Conservation (phyloP, 2,888 invertebrate species). For the Chrysopilus asiliformis region DNA sequence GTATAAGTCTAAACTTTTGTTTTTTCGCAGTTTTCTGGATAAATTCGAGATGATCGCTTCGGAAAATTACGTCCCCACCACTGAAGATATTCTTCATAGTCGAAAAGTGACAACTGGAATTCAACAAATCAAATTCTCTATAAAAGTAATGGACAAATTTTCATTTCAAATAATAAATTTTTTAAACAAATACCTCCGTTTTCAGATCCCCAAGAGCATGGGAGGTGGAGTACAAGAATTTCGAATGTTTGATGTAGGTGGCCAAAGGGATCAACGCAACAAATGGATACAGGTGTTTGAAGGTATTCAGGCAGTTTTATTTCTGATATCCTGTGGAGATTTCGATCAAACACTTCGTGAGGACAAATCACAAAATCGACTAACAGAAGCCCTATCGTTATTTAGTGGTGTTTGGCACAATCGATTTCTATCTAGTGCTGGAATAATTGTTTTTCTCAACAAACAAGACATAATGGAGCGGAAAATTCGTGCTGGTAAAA, state of each 20-base stretch:
- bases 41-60: constrained; percentile 51
- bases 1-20: no score
- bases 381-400: constrained; percentile 54
- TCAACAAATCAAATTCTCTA: constrained; percentile 60
- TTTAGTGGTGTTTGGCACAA: constrained; percentile 68
- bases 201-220: constrained; percentile 48
- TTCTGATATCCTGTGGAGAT: constrained; percentile 66
- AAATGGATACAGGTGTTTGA: constrained; percentile 82
- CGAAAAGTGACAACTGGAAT: constrained; percentile 60
- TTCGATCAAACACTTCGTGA: constrained; percentile 65
- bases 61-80: constrained; percentile 53
- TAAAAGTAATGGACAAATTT: constrained; percentile 36
- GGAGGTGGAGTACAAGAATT: constrained; percentile 58
- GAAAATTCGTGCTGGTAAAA: constrained; percentile 54
- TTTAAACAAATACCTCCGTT: background rate
- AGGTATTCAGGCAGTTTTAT: constrained; percentile 68
- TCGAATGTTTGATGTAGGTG: constrained; percentile 76
- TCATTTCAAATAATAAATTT: background rate
- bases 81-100: constrained; percentile 64
- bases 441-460: constrained; percentile 68
- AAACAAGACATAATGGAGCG: constrained; percentile 63
- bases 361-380: constrained; percentile 52
- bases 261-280: constrained; percentile 65
- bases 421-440: constrained; percentile 54
- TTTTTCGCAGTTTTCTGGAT: constrained; percentile 54